These are phyloP conservation scores for Corythucha ciliata DNA, from an alignment of 2,888 invertebrate genomes.

Conservation along the genomic window DNA sequence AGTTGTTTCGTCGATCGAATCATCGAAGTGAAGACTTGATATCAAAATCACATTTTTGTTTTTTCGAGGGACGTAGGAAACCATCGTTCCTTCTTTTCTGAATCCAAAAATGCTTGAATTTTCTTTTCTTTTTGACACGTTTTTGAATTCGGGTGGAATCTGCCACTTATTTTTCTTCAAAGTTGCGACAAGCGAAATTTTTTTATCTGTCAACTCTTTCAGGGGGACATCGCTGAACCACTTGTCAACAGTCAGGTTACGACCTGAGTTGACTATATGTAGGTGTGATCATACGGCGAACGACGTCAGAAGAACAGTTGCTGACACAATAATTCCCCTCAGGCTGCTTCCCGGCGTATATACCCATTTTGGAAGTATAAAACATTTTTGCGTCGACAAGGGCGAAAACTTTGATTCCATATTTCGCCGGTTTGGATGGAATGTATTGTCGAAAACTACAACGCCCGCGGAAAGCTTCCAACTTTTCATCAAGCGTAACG, in stretches of 20 bases:
- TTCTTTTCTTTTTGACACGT: too few relatives aligned
- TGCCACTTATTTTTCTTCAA: too few relatives aligned
- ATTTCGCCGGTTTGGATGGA: background rate
- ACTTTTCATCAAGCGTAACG: too few relatives aligned
- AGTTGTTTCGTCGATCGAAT: slow-evolving; percentile 17
- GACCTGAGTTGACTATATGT: background rate
- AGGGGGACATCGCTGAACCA: too few relatives aligned
- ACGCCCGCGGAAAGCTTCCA: slow-evolving; percentile 9
- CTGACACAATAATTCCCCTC: background rate
- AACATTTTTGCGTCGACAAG: slow-evolving; percentile 7
- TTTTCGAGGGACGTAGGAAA: slow-evolving; percentile 35
- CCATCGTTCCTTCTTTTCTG: slow-evolving; percentile 32
- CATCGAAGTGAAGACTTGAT: slow-evolving; percentile 34
- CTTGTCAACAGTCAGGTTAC: too few relatives aligned
- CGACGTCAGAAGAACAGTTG: background rate
- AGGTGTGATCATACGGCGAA: background rate
- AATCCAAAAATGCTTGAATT: too few relatives aligned
- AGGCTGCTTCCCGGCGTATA: slow-evolving; percentile 1
- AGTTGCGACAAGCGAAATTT: too few relatives aligned
- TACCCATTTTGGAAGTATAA: slow-evolving; percentile 6
- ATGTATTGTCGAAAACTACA: background rate
- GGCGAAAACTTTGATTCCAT: slow-evolving; percentile 8
- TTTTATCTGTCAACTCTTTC: too few relatives aligned
- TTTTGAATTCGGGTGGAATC: too few relatives aligned
- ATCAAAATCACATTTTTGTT: slow-evolving; percentile 34